phyloP scores from a whole-genome alignment of 2,797 vertebrate species.

The Glossophaga mutica region DNA sequence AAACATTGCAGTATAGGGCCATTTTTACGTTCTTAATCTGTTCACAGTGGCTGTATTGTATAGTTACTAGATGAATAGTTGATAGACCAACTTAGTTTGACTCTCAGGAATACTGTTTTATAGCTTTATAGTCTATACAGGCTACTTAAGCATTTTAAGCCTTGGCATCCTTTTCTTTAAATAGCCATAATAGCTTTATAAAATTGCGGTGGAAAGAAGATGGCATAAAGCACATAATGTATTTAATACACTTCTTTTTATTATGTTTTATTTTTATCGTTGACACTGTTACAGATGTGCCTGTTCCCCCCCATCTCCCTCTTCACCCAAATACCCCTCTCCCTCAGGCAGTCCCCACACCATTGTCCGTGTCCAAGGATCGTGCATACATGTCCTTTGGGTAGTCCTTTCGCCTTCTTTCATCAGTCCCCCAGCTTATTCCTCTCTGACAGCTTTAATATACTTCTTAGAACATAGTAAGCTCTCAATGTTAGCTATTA shows the following conservation, averaged over 20 bases:
- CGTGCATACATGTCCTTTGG: not conserved
- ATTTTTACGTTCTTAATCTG: not conserved
- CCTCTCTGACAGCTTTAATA: not conserved
- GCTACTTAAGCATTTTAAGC: not conserved
- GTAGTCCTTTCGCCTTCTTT: not conserved
- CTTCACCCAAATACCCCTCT: too few species aligned
- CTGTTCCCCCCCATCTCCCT: not conserved
- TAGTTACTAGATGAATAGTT: not conserved
- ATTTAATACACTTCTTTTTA: not conserved
- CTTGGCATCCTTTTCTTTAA: not conserved
- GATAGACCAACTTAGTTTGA: not conserved
- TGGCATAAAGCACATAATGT: not conserved
- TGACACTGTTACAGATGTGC: not conserved
- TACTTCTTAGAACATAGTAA: not conserved
- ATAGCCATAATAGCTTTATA: slow-evolving; percentile 3
- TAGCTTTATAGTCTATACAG: not conserved
- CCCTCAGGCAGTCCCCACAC: too few species aligned
- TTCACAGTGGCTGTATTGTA: not conserved
- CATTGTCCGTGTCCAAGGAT: not conserved
- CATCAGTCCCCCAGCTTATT: not conserved
- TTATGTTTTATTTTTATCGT: not conserved
- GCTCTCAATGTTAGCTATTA: not conserved
- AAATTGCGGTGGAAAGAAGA: not conserved
- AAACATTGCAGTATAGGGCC: not conserved
- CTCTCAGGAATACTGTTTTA: not conserved